Base-by-base conservation (phyloP, 2,888 invertebrate genomes). In the Galeruca laticollis region DNA sequence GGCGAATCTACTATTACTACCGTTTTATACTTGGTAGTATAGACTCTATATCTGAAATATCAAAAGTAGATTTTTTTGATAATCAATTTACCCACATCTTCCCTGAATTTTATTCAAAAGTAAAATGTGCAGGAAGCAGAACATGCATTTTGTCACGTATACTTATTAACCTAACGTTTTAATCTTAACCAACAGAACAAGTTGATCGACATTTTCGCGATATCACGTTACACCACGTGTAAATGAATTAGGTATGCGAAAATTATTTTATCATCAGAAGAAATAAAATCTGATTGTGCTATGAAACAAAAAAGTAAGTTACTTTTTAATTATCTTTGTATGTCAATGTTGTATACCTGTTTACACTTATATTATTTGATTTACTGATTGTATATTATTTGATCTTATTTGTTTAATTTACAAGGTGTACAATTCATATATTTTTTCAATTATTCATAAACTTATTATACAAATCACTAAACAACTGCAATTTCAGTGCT, bases 71-170 rank as follows among this genome's bases (percentile, higher is more conserved):
- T n/a, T n/a, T n/a, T n/a, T n/a, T n/a, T n/a, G n/a, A n/a, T n/a
- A n/a, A n/a, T n/a, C n/a, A n/a, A n/a, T n/a, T n/a, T n/a, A n/a
- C n/a, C n/a, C n/a, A n/a, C n/a, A n/a, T n/a, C n/a, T n/a, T n/a
- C n/a, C n/a, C n/a, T n/a, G n/a, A n/a, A n/a, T 33, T 56, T 31
- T 15, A n/a, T 13, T 5, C n/a, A 33, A 15, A 31, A n/a, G 9
- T 54, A 56, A 15, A 56, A 26, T 26, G 33, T 31, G 10, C 21
- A 31, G 15, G 56, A 33, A 26, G 11, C 33, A 26, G 33, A 33
- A 78, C 80, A 80, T 80, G 80, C 71, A 72, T 20, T 56, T 71
- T 70, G 81, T 81, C 81, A 81, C 81, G 81, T 81, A 81, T 78
- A 33, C 73, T 74, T 68, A 51, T 47, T 62, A 68, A 71, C 60